phyloP scores from a whole-genome alignment of 2,888 invertebrate species.

The Conchocele bisecta region DNA sequence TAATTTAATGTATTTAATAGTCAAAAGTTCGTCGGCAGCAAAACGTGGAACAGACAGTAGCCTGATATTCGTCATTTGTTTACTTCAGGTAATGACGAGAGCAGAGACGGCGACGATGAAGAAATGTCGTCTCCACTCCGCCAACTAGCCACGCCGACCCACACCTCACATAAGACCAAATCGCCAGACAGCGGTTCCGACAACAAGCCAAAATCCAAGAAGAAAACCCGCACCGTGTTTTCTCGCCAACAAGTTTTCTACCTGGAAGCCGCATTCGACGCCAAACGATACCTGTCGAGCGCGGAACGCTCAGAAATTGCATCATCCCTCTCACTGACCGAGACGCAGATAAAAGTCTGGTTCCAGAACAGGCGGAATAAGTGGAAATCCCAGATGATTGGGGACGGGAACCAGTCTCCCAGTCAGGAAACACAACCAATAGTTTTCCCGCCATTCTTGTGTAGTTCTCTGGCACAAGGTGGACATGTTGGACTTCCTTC shows the following conservation, averaged over 20 bases:
- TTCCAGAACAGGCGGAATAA: slow-evolving; percentile 68
- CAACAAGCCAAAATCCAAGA: slow-evolving; percentile 53
- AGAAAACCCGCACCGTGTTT: slow-evolving; percentile 69
- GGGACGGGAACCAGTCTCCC: slow-evolving; percentile 45
- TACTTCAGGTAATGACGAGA: too few relatives aligned
- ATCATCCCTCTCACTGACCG: slow-evolving; percentile 59
- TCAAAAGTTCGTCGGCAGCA: too few relatives aligned
- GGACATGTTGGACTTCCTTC: too few relatives aligned
- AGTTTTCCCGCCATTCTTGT: slow-evolving; percentile 51
- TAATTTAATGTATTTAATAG: too few relatives aligned
- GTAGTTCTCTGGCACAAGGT: slow-evolving; percentile 45
- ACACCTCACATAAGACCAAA: too few relatives aligned
- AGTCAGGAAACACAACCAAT: slow-evolving; percentile 41
- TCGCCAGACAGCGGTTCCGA: too few relatives aligned
- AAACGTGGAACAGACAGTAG: too few relatives aligned
- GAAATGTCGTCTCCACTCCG: too few relatives aligned
- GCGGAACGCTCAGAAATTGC: slow-evolving; percentile 67
- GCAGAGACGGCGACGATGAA: too few relatives aligned
- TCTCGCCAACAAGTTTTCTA: slow-evolving; percentile 68
- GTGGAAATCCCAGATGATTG: slow-evolving; percentile 66
- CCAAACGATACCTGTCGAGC: slow-evolving; percentile 65
- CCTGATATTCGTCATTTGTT: too few relatives aligned
- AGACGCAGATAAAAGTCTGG: slow-evolving; percentile 70
- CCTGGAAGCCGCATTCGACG: slow-evolving; percentile 66
- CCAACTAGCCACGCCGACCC: too few relatives aligned